phyloP scores from a whole-genome alignment of 2,113 vertebrate species.

The Amazona vittata region DNA sequence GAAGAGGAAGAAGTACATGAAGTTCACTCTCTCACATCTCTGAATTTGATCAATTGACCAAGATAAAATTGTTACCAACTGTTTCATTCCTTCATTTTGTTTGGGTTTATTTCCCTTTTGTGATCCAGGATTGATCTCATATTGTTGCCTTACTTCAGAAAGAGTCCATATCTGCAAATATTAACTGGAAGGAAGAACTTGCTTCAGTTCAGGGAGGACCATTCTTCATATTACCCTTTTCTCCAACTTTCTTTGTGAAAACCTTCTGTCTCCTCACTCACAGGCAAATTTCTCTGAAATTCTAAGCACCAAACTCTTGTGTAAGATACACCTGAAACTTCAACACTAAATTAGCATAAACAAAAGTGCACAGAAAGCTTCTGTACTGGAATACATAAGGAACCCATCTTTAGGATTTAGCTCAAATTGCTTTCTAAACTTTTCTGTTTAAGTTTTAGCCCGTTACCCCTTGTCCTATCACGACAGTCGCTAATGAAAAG shows the following conservation, averaged over 20 bases:
- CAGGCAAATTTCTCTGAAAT: not conserved
- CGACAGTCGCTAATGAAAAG: too few species aligned
- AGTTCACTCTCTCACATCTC: not conserved
- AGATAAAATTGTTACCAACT: not conserved
- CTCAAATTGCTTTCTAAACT: not conserved
- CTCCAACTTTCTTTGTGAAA: not conserved
- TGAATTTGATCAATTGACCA: not conserved
- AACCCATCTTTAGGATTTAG: not conserved
- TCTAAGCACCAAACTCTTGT: not conserved
- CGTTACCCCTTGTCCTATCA: too few species aligned
- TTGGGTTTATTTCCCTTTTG: not conserved
- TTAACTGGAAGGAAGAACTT: not conserved
- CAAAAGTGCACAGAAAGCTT: not conserved
- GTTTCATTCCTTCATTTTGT: not conserved
- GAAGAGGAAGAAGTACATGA: not conserved
- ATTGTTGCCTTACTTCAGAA: not conserved
- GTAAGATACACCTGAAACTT: not conserved
- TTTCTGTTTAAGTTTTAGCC: too few species aligned
- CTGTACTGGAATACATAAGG: not conserved
- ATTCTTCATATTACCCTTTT: not conserved
- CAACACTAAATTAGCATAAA: not conserved
- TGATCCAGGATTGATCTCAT: not conserved
- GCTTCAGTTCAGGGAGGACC: not conserved
- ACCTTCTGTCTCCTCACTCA: not conserved
- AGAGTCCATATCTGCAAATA: not conserved